These are phyloP conservation scores for Stenopsyche tienmushanensis DNA, from an alignment of 1,140 invertebrate species.

Conservation along the genomic window DNA sequence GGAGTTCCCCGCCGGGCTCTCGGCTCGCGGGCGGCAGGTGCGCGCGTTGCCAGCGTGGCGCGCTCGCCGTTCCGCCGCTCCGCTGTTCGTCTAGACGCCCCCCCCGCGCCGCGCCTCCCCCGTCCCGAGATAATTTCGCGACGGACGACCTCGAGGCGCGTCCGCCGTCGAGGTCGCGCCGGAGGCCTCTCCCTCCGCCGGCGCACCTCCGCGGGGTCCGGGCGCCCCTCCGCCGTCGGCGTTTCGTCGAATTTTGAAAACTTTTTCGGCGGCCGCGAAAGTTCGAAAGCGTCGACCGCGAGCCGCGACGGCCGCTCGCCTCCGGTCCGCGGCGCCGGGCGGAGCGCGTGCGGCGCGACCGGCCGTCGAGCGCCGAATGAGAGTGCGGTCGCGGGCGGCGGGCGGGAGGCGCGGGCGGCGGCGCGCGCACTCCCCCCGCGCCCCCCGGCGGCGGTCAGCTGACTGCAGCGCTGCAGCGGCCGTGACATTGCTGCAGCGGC, in stretches of 20 bases:
- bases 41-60: constrained; percentile 54
- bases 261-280: background rate
- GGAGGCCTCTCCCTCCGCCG: background rate
- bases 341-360: background rate
- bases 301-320: background rate
- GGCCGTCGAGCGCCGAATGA: background rate
- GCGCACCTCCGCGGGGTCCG: background rate
- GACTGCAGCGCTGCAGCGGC: constrained; percentile 52
- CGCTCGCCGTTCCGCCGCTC: constrained; percentile 23
- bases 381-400: no score
- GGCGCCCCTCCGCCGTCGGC: background rate
- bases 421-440: no score
- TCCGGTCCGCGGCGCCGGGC: no score
- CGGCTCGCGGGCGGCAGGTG: background rate
- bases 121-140: no score
- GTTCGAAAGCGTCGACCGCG: background rate
- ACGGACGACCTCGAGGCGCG: no score
- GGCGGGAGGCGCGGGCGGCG: no score
- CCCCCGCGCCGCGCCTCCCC: background rate
- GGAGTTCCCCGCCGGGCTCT: constrained; percentile 79
- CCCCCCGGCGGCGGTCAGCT: constrained; percentile 52
- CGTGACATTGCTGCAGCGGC: constrained; percentile 53
- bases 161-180: no score
- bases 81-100: background rate
- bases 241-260: background rate